A percentile compares a stretch with the other conserved stretches of the same genome.
Evolutionary conservation across 2,888 invertebrate species (phyloP).

Genomic region (Merodon equestris): DNA sequence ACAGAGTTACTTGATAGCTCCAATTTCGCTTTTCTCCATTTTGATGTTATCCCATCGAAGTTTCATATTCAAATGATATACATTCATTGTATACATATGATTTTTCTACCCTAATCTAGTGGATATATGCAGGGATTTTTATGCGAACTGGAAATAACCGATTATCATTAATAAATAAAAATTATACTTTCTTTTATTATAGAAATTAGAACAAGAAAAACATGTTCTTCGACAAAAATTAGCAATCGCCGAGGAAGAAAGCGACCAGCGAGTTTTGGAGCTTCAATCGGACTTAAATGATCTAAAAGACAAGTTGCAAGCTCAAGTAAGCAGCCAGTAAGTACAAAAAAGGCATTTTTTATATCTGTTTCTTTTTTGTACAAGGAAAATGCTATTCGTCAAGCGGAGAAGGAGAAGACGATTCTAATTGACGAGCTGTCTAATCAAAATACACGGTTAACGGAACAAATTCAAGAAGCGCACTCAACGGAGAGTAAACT

Average conservation of each 20-base stretch:
- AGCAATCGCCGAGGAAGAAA: slow-evolving; percentile 92
- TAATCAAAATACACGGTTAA: slow-evolving; percentile 92
- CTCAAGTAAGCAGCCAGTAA: slow-evolving; percentile 79
- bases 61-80: too few relatives aligned
- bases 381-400: slow-evolving; percentile 77
- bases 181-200: slow-evolving; percentile 75
- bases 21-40: too few relatives aligned
- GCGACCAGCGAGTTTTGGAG: slow-evolving; percentile 91
- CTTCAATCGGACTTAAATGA: slow-evolving; percentile 92
- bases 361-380: neutral
- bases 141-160: too few relatives aligned
- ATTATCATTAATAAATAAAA: too few relatives aligned
- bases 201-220: slow-evolving; percentile 96
- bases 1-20: too few relatives aligned
- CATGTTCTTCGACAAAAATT: slow-evolving; percentile 91
- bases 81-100: too few relatives aligned
- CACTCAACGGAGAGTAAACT: slow-evolving; percentile 89
- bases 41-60: too few relatives aligned
- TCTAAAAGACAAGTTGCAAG: slow-evolving; percentile 87
- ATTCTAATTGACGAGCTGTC: slow-evolving; percentile 90
- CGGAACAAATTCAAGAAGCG: slow-evolving; percentile 91
- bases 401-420: slow-evolving; percentile 88
- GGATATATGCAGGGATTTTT: too few relatives aligned
- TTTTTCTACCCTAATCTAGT: too few relatives aligned
- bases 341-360: neutral